Percentiles rank a stretch among this genome's conserved stretches.
These are phyloP conservation scores for Trichonephila inaurata DNA, from an alignment of 1,140 invertebrate genomes.

Conservation along the genomic window DNA sequence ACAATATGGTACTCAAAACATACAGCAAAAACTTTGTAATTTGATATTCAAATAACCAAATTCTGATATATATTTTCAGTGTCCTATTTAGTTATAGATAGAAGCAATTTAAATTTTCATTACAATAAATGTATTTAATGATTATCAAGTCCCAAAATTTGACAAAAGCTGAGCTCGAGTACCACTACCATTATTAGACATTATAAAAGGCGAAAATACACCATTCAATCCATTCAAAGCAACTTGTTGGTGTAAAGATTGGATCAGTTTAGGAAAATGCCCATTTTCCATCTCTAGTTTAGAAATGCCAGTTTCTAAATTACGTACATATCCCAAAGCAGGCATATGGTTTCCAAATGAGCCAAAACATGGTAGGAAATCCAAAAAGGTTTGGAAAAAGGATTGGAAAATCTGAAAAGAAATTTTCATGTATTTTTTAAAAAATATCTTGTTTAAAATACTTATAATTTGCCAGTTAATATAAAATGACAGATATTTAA, in stretches of 20 bases:
- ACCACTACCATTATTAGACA: neutral
- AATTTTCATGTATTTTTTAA: neutral
- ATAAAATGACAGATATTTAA: too few relatives aligned
- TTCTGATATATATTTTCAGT: too few relatives aligned
- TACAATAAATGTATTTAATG: neutral
- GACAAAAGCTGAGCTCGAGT: constrained; percentile 33
- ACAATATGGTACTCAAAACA: neutral
- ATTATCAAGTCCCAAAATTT: neutral
- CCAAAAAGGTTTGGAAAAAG: neutral
- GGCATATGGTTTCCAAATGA: neutral
- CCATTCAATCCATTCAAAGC: constrained; percentile 37
- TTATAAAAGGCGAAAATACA: neutral
- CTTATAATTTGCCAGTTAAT: too few relatives aligned
- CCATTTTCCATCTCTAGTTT: constrained; percentile 6
- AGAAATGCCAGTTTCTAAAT: neutral
- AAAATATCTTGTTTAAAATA: too few relatives aligned
- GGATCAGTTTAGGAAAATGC: neutral
- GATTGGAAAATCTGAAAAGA: constrained; percentile 1
- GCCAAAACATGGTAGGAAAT: constrained; percentile 1
- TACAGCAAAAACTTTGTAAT: neutral
- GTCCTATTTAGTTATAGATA: too few relatives aligned
- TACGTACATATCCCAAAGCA: neutral
- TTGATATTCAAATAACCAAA: too few relatives aligned
- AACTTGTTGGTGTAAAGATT: constrained; percentile 19
- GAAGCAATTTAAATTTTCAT: neutral